Conservation (phyloP, 2,888 invertebrate species). For the Eledona agricola region DNA sequence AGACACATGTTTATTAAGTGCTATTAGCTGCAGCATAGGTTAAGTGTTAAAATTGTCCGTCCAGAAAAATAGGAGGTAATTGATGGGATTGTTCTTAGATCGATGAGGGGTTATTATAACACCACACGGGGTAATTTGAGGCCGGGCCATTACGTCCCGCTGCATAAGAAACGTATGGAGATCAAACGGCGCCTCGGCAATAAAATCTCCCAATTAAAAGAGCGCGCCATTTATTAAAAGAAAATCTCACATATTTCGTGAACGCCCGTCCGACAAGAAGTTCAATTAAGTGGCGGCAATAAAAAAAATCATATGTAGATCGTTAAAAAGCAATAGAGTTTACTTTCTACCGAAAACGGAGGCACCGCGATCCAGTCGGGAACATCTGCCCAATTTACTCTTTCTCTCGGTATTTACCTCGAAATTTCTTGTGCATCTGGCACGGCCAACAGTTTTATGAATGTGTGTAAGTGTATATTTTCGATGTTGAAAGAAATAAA, state of each 20-base stretch:
- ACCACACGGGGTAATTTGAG: conserved; percentile 22
- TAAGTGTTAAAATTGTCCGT: conserved; percentile 47
- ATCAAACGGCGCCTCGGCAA: conserved; percentile 1
- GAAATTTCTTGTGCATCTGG: conserved; percentile 27
- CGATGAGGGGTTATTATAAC: conserved; percentile 30
- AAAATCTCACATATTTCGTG: not conserved
- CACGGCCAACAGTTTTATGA: conserved; percentile 10
- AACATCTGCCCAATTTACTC: conserved; percentile 34
- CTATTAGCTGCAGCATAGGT: conserved; percentile 53
- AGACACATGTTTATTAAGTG: conserved; percentile 50
- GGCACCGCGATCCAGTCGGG: conserved; percentile 1
- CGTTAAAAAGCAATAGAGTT: conserved; percentile 33
- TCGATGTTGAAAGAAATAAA: conserved; percentile 16
- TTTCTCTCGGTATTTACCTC: conserved; percentile 33
- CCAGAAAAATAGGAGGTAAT: conserved; percentile 36
- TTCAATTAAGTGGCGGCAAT: conserved; percentile 10
- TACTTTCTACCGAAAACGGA: conserved; percentile 26
- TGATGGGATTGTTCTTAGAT: conserved; percentile 27
- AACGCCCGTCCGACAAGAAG: not conserved
- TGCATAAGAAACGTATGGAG: too few species aligned
- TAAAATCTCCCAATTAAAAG: conserved; percentile 16
- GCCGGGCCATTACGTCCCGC: conserved; percentile 9
- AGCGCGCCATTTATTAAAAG: conserved; percentile 3
- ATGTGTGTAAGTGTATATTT: conserved; percentile 16
- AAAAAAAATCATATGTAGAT: conserved; percentile 21